Evolutionary conservation across 2,888 invertebrate species (phyloP), one percentile per base, ranked within the genome.

Genomic region (Clostera curtula): DNA sequence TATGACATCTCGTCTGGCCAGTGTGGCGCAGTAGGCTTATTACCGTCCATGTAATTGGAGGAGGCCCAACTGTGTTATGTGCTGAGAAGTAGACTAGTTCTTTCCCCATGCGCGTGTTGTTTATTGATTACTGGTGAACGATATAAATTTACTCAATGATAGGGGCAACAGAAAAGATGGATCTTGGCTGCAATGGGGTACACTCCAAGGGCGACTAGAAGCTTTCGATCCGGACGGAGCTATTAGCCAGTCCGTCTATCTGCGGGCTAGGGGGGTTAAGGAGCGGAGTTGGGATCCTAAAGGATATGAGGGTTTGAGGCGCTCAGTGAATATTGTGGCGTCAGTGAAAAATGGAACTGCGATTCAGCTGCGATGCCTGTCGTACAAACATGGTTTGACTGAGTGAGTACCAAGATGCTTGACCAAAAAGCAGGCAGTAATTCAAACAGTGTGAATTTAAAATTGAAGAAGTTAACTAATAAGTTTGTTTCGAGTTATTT

Each of bases 171-270:
- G 68, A 27, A 64, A 67, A 1, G 64, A 73, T 20, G 66, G 68
- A 2, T 87, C 88, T 24, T 89, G 87, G 63, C 73, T 87, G 36
- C 90, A 90, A 52, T 90, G 86, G 69, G 91, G 91, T 3, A 71
- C 82, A 0, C 50, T 89, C 9, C 77, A 86, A 37, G 91, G 91
- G 0, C 82, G 84, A 9, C 56, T 90, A 30, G 75, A 72, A 27
- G 64, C 83, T 0, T 83, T 72, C 31, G 63, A 80, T 24, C 63
- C 60, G 1, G 51, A 70, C 14, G 82, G 77, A 11, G 56, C 59
- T 15, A 38, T 58, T 2, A 59, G 61, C 4, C 49, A 38, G 43
- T 56, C 55, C 55, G 47, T 63, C 25, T 77, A 69, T 35, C 36
- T 90, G 11, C 83, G 86, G 34, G 57, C 87, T 5, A 76, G 88